phyloP scores from a whole-genome alignment of 1,140 invertebrate genomes.

The Sycobia sp. region DNA sequence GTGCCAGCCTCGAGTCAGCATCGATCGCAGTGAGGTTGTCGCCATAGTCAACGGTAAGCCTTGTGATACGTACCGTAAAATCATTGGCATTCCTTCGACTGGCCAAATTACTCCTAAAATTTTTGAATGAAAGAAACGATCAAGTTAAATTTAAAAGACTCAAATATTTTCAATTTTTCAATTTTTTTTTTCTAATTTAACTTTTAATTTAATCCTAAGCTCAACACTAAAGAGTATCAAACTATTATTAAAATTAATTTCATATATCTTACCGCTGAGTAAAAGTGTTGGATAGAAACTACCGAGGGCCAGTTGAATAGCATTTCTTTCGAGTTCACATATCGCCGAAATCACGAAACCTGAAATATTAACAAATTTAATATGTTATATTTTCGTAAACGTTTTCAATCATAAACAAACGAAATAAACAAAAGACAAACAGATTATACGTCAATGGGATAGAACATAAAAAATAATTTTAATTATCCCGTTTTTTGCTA shows the following conservation, averaged over 20 bases:
- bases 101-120: conserved; percentile 82
- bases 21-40: conserved; percentile 85
- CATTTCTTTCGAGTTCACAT: conserved; percentile 90
- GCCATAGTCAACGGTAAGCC: conserved; percentile 89
- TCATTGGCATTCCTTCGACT: conserved; percentile 85
- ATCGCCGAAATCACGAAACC: conserved; percentile 91
- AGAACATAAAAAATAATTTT: neutral
- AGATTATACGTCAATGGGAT: neutral
- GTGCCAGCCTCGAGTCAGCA: conserved; percentile 88
- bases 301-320: conserved; percentile 90
- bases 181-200: no score
- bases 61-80: conserved; percentile 81
- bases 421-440: neutral
- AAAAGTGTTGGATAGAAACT: conserved; percentile 93
- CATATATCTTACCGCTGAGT: conserved; percentile 69
- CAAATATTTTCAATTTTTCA: no score
- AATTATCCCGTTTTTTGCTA: no score
- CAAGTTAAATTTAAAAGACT: no score
- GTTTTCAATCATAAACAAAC: neutral
- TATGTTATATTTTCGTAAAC: neutral
- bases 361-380: conserved; percentile 38
- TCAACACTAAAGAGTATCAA: no score
- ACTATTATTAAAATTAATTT: neutral
- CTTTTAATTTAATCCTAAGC: no score
- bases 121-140: no score